A percentile compares a stretch with the other conserved stretches of the same genome.
Conservation (phyloP, 2,797 vertebrate genomes). For the Hephaestus fuliginosus region DNA sequence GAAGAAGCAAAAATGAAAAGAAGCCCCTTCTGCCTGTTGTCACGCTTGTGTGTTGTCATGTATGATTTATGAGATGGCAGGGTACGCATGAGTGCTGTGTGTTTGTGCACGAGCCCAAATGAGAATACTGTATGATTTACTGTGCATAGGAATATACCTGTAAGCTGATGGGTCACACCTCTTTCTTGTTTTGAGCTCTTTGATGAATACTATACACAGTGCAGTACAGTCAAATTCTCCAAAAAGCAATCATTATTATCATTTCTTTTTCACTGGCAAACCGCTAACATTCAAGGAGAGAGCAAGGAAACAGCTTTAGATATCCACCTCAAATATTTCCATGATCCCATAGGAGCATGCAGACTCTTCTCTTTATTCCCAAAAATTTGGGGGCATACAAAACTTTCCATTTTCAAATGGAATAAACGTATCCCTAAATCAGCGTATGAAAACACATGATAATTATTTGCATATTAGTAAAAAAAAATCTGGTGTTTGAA, state of each 20-base stretch:
- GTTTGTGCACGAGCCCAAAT: conserved; percentile 52
- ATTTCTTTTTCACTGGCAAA: conserved; percentile 5
- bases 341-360: conserved; percentile 32
- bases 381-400: conserved; percentile 1
- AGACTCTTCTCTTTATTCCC: conserved; percentile 51
- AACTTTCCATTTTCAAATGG: conserved; percentile 52
- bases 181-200: conserved; percentile 33
- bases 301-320: conserved; percentile 7
- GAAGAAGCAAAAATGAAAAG: conserved; percentile 43
- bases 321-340: conserved; percentile 43
- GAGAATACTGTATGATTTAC: conserved; percentile 54
- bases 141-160: conserved; percentile 46
- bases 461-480: conserved; percentile 36
- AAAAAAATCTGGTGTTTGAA: conserved; percentile 22
- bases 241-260: background rate
- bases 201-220: background rate
- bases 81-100: conserved; percentile 34
- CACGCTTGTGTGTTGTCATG: conserved; percentile 45
- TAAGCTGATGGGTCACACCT: conserved; percentile 20
- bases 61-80: conserved; percentile 68
- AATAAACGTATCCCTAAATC: background rate
- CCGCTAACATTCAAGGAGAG: conserved; percentile 6
- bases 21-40: conserved; percentile 43
- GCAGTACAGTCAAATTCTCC: conserved; percentile 1
- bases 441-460: conserved; percentile 36